Percentiles rank a stretch among this genome's conserved stretches.
phyloP scores from a whole-genome alignment of 2,113 vertebrate species.

The Dissostichus mawsoni region DNA sequence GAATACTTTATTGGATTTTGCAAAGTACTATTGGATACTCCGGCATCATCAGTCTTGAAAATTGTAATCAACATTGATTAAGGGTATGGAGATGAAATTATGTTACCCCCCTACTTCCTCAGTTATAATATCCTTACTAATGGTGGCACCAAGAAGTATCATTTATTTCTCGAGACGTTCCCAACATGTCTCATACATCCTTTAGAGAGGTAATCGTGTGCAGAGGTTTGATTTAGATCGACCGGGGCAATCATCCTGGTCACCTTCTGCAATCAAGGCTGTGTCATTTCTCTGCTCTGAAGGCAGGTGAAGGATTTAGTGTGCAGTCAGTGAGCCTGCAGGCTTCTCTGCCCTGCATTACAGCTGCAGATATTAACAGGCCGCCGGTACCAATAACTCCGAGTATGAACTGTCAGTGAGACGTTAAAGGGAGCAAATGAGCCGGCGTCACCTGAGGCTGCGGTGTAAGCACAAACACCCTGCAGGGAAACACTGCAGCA shows the following conservation, averaged over 20 bases:
- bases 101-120: conserved; percentile 39
- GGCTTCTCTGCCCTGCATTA: conserved; percentile 43
- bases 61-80: conserved; percentile 59
- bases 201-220: conserved; percentile 55
- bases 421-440: conserved; percentile 65
- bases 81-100: conserved; percentile 53
- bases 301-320: conserved; percentile 47
- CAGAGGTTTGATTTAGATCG: conserved; percentile 62
- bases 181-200: conserved; percentile 45
- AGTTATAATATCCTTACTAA: conserved; percentile 46
- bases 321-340: conserved; percentile 51
- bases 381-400: conserved; percentile 51
- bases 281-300: conserved; percentile 61
- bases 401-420: conserved; percentile 48
- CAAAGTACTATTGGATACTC: conserved; percentile 43
- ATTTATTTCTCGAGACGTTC: conserved; percentile 57
- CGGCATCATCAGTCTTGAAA: conserved; percentile 44
- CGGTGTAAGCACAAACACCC: conserved; percentile 45
- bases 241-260: conserved; percentile 62
- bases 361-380: conserved; percentile 63
- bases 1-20: conserved; percentile 59
- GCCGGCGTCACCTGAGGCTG: conserved; percentile 44
- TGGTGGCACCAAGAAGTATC: conserved; percentile 34
- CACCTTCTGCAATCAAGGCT: conserved; percentile 54
- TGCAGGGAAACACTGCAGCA: conserved; percentile 20